phyloP scores from a whole-genome alignment of 2,888 invertebrate species.

The Campoletis raptor region DNA sequence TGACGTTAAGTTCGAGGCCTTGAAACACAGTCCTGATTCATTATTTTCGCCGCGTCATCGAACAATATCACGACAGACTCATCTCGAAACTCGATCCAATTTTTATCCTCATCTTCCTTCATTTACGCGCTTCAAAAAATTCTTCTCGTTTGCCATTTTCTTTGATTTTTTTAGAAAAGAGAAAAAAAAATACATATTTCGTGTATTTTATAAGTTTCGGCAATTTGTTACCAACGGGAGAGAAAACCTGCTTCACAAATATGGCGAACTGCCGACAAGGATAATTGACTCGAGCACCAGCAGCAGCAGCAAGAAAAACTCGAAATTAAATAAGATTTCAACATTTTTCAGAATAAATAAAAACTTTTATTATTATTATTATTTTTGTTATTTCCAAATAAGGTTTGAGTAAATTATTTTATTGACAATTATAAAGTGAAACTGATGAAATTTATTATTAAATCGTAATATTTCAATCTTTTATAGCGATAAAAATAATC shows the following conservation, averaged over 20 bases:
- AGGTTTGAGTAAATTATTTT: too few species aligned
- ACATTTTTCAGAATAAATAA: too few species aligned
- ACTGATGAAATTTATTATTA: too few species aligned
- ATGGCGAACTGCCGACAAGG: neutral
- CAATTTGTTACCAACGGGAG: neutral
- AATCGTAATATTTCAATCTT: too few species aligned
- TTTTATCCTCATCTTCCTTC: conserved; percentile 21
- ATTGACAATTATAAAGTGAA: too few species aligned
- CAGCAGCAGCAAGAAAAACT: neutral
- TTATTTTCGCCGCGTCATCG: conserved; percentile 55
- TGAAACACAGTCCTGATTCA: conserved; percentile 55
- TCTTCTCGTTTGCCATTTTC: neutral
- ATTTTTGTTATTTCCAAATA: neutral
- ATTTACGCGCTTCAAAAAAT: conserved; percentile 22
- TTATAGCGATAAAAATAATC: too few species aligned
- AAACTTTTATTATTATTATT: neutral
- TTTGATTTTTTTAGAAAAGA: neutral
- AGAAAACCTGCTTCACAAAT: neutral
- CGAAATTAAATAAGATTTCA: neutral
- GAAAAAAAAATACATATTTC: neutral
- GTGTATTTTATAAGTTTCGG: neutral
- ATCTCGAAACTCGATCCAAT: conserved; percentile 52
- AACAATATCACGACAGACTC: conserved; percentile 27
- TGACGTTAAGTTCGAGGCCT: conserved; percentile 33
- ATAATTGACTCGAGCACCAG: neutral